Percentiles rank a stretch among this genome's conserved stretches.
phyloP scores from a whole-genome alignment of 2,113 vertebrate species.

The Saiga tatarica region DNA sequence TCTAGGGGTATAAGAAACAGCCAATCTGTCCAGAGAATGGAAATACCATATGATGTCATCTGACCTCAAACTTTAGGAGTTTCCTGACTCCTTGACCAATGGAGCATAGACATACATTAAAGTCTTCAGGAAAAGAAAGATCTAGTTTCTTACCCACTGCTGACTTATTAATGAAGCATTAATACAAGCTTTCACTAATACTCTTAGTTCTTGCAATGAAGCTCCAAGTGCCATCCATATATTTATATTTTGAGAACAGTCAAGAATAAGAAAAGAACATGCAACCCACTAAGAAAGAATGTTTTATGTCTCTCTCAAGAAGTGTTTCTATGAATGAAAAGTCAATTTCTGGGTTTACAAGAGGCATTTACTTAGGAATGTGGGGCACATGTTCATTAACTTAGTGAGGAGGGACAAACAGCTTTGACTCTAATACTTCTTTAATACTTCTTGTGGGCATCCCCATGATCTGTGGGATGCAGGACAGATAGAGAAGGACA shows the following conservation, averaged over 20 bases:
- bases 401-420: not conserved
- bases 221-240: not conserved
- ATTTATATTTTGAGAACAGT: not conserved
- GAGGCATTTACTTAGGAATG: not conserved
- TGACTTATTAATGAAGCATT: conserved; percentile 66
- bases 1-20: not conserved
- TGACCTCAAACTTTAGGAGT: conserved; percentile 52
- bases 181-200: conserved; percentile 21
- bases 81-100: conserved; percentile 36
- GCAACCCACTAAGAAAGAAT: not conserved
- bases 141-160: conserved; percentile 54
- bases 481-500: not conserved
- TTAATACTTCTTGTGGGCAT: not conserved
- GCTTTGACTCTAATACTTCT: not conserved
- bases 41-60: conserved; percentile 44
- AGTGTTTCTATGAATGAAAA: not conserved
- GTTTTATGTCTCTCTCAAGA: not conserved
- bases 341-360: not conserved
- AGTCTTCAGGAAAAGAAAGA: conserved; percentile 52
- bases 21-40: not conserved
- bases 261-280: not conserved
- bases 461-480: not conserved
- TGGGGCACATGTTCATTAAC: not conserved
- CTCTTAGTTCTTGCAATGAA: conserved; percentile 3
- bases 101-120: not conserved